Percentiles rank a stretch among this genome's conserved stretches.
These are phyloP conservation scores for Diabrotica virgifera DNA, from an alignment of 1,140 invertebrate genomes.

Conservation along the genomic window DNA sequence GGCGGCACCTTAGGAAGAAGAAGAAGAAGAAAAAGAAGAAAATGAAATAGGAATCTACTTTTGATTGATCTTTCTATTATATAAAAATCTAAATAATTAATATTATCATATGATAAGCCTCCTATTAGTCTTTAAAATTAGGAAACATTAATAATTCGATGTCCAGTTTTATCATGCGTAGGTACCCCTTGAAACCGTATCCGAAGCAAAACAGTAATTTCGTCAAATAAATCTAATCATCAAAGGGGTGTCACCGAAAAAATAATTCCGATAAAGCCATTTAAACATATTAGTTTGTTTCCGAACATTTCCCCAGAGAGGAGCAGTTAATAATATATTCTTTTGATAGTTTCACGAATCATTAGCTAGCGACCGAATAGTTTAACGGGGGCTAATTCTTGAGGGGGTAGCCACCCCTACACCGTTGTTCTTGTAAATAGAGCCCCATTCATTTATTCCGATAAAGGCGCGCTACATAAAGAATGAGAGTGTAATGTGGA, in stretches of 20 bases:
- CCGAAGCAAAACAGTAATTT: too few species aligned
- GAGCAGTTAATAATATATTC: slow-evolving; percentile 33
- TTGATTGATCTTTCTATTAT: too few species aligned
- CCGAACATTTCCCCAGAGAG: slow-evolving; percentile 21
- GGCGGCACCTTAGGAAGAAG: too few species aligned
- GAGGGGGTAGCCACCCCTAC: slow-evolving; percentile 24
- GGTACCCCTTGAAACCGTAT: too few species aligned
- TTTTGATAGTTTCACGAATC: slow-evolving; percentile 38
- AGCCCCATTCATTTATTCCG: slow-evolving; percentile 33
- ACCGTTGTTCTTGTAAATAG: slow-evolving; percentile 22
- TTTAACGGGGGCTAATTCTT: slow-evolving; percentile 32
- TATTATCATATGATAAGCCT: too few species aligned
- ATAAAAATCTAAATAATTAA: too few species aligned
- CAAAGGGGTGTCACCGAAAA: slow-evolving; percentile 14
- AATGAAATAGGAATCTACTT: too few species aligned
- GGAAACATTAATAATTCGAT: too few species aligned
- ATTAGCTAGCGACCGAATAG: slow-evolving; percentile 39
- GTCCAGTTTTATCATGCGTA: too few species aligned
- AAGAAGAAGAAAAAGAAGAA: too few species aligned
- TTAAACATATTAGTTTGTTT: slow-evolving; percentile 26
- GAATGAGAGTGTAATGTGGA: slow-evolving; percentile 39
- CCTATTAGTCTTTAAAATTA: too few species aligned
- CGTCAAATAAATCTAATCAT: too few species aligned
- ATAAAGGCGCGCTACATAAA: slow-evolving; percentile 35
- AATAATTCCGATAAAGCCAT: slow-evolving; percentile 32